Conservation (phyloP, 2,888 invertebrate species). For the Archips crataeganus region DNA sequence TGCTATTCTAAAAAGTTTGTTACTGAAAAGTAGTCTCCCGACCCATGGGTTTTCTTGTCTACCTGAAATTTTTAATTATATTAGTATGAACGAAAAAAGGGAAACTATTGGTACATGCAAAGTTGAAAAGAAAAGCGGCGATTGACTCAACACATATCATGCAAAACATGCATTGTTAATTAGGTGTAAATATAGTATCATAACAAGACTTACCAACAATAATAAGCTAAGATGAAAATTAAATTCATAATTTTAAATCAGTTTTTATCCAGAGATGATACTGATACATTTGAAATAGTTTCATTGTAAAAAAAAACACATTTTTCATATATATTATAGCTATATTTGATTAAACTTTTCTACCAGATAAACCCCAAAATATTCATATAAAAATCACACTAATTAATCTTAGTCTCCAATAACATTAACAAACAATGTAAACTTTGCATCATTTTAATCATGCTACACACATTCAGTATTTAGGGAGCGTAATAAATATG, state of each 20-base stretch:
- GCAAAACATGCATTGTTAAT: slow-evolving; percentile 70
- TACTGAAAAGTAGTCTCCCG: slow-evolving; percentile 82
- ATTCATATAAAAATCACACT: slow-evolving; percentile 86
- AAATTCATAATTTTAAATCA: not conserved
- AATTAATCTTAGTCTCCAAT: slow-evolving; percentile 79
- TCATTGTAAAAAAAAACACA: slow-evolving; percentile 62
- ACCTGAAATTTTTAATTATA: slow-evolving; percentile 85
- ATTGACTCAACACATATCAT: slow-evolving; percentile 57
- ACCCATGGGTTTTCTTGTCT: slow-evolving; percentile 82
- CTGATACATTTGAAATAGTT: not conserved
- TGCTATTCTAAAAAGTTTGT: slow-evolving; percentile 63
- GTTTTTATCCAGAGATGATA: not conserved
- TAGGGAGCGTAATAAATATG: slow-evolving; percentile 68
- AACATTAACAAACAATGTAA: slow-evolving; percentile 84
- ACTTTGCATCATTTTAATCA: slow-evolving; percentile 62
- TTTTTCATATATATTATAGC: slow-evolving; percentile 59
- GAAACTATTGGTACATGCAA: slow-evolving; percentile 64
- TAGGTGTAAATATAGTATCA: slow-evolving; percentile 46
- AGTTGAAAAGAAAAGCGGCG: slow-evolving; percentile 66
- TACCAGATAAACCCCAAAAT: slow-evolving; percentile 86
- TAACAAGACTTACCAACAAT: slow-evolving; percentile 68
- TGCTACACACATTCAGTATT: slow-evolving; percentile 71
- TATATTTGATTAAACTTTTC: slow-evolving; percentile 83
- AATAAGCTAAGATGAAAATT: slow-evolving; percentile 1
- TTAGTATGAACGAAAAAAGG: slow-evolving; percentile 83